Conservation (phyloP, 1,140 invertebrate genomes). For the Heliconius hewitsoni region DNA sequence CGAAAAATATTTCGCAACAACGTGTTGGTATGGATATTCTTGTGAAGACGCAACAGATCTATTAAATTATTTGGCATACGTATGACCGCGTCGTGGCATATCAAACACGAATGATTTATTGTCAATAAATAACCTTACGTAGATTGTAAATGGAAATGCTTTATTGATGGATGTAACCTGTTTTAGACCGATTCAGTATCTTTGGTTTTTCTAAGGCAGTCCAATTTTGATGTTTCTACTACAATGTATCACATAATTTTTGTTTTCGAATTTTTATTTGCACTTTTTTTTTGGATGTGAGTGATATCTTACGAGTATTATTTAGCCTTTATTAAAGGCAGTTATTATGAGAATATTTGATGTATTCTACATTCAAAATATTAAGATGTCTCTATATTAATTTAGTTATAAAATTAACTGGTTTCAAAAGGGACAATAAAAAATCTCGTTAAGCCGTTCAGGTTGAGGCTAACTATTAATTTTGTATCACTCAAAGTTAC, state of each 20-base stretch:
- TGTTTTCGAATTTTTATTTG: background rate
- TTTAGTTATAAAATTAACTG: background rate
- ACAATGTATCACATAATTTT: background rate
- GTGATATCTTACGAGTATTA: too few species aligned
- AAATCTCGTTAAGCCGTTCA: conserved; percentile 17
- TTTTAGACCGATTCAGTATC: background rate
- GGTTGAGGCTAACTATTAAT: conserved; percentile 13
- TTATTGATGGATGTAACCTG: conserved; percentile 1
- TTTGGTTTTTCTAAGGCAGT: background rate
- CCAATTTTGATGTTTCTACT: background rate
- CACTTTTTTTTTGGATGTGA: too few species aligned
- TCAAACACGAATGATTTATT: conserved; percentile 23
- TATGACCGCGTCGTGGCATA: conserved; percentile 3
- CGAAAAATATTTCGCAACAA: background rate
- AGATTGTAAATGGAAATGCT: conserved; percentile 31
- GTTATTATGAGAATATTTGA: background rate
- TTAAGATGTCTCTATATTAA: background rate
- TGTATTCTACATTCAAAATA: background rate
- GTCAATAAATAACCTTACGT: conserved; percentile 32
- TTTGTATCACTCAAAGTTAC: conserved; percentile 31
- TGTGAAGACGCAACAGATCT: background rate
- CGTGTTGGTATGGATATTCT: background rate
- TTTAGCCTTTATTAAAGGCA: too few species aligned
- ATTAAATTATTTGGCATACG: conserved; percentile 23
- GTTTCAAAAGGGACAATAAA: conserved; percentile 7